phyloP scores from a whole-genome alignment of 2,888 invertebrate genomes.

The Bruchidius siliquastri region DNA sequence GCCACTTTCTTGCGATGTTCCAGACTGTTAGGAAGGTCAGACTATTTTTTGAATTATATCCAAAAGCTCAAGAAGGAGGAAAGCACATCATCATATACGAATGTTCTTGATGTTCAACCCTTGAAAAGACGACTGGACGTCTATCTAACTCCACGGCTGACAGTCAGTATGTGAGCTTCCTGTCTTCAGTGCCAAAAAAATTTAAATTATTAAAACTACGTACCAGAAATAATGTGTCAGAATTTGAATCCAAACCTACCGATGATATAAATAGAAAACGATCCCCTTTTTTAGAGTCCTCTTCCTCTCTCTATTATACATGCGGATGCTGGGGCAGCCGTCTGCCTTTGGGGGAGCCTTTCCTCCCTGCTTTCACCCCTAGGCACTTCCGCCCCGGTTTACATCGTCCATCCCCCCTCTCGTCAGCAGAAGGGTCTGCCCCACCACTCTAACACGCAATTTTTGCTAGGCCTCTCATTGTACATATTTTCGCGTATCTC shows the following conservation, averaged over 20 bases:
- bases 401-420: constrained; percentile 20
- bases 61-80: too few species aligned
- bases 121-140: too few species aligned
- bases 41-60: too few species aligned
- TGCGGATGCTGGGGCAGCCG: background rate
- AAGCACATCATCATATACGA: too few species aligned
- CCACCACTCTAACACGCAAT: constrained; percentile 35
- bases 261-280: background rate
- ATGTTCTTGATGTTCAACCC: too few species aligned
- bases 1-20: too few species aligned
- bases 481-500: constrained; percentile 44
- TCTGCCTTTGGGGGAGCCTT: constrained; percentile 18
- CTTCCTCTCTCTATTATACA: background rate
- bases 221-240: background rate
- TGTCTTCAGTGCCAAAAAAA: background rate
- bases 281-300: background rate
- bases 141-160: too few species aligned
- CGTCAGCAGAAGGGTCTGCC: constrained; percentile 14
- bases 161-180: too few species aligned
- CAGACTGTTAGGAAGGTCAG: too few species aligned
- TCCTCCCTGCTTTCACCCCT: constrained; percentile 24
- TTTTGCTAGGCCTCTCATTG: constrained; percentile 43
- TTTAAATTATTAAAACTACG: background rate
- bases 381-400: constrained; percentile 16
- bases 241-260: background rate